Evolutionary conservation across 2,888 invertebrate genomes (phyloP).

Genomic region (Coecobrya sp.): DNA sequence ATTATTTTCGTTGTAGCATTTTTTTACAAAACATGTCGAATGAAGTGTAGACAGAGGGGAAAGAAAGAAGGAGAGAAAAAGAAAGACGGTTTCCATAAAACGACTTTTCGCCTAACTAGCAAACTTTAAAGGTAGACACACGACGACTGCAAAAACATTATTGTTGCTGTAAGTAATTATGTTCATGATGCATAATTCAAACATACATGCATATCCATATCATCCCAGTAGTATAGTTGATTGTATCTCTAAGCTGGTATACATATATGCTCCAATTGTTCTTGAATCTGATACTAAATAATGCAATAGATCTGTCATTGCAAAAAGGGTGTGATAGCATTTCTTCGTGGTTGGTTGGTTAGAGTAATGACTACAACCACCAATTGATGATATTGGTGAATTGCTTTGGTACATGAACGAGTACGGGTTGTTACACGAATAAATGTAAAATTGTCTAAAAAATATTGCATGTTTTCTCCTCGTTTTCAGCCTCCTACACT

Average conservation of each 20-base stretch:
- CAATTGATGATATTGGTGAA: slow-evolving; percentile 50
- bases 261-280: neutral
- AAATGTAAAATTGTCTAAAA: slow-evolving; percentile 28
- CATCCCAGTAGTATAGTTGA: neutral
- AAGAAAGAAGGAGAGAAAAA: neutral
- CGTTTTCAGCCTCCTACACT: slow-evolving; percentile 90
- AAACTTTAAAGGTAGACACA: neutral
- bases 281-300: neutral
- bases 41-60: too few species aligned
- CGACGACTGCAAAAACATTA: neutral
- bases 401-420: neutral
- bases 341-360: slow-evolving; percentile 44
- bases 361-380: slow-evolving; percentile 43
- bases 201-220: neutral
- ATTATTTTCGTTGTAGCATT: neutral
- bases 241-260: neutral
- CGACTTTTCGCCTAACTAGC: neutral
- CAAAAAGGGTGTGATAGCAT: slow-evolving; percentile 68
- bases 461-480: slow-evolving; percentile 66
- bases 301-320: slow-evolving; percentile 28
- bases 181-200: neutral
- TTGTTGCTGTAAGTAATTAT: neutral
- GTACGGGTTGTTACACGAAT: too few species aligned
- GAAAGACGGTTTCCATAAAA: neutral
- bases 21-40: neutral